Evolutionary conservation across 2,113 vertebrate species (phyloP), one percentile per base, ranked within the genome.

Genomic region (Rhegmatorhina hoffmannsi): DNA sequence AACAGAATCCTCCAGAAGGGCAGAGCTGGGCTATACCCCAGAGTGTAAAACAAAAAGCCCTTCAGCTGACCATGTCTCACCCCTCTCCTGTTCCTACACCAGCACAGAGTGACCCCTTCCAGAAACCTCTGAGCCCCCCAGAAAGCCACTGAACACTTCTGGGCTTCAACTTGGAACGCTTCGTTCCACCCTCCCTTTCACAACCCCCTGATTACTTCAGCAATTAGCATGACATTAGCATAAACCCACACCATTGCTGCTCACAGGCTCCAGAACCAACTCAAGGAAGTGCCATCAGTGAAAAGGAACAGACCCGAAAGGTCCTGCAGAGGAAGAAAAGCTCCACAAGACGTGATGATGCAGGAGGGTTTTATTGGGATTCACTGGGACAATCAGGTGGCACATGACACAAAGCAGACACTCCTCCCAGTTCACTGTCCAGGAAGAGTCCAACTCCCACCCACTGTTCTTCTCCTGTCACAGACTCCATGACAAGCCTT

Each of bases 301-400:
- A 43, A 64, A 50, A 76, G 19, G 21, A 38, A 1, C 26, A 31
- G 53, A 38, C 29, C 8, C 1, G 44, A 50, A 60, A 0, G 0
- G 3, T 36, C 60, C 53, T 2, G 1, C 1, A 0, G 68, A 62
- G 63, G 43, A 87, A 89, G 36, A 73, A 83, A 94, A 89, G 4
- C 36, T 55, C 64, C 44, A 77, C 59, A 46, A 31, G 63, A 67
- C 1, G 3, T 55, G 77, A 46, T 62, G 74, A 87, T 87, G 78
- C 88, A 82, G 44, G 9, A 70, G 33, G n/a, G 12, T 59, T 94
- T 92, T 91, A 87, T 53, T 6, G 2, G 58, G 62, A 21, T 17
- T 64, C 43, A 75, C 21, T 7, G 29, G 0, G 11, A 66, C 40
- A 55, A 55, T 20, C 53, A 55, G 50, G 15, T 20, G 28, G 17